Evolutionary conservation across 92 coral and sea anemone genomes (phyloP), one percentile per base, ranked within the genome.

Genomic region (Metridium senile): DNA sequence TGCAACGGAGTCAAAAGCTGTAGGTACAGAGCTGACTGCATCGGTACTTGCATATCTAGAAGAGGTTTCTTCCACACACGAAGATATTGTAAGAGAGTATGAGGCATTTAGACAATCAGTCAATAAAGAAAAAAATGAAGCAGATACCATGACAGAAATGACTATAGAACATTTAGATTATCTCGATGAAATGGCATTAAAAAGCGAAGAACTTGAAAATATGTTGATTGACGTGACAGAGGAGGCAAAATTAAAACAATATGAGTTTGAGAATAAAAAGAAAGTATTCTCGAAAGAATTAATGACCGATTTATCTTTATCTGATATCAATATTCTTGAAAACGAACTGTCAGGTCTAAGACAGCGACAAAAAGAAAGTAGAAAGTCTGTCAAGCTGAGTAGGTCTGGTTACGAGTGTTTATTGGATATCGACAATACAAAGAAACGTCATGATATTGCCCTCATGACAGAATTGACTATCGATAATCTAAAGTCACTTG

Each of bases 381-480:
- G 39, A 21, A 21, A 17, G 72, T 63, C 69, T 22, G 39, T 20
- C 47, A 68, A 29, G 47, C 72, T 34, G 85, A 82, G 76, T 72
- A 83, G 61, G 88, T 74, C 73, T 83, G 75, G 51, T 76, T 62
- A 53, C 20, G 69, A 63, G 31, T 63, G 69, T 21, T 63, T 63
- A 21, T n/a, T 63, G 21, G 69, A 63, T 28, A 84, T 78, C 43
- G 88, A 81, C 58, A 59, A 30, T 29, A 28, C 33, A 11, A 75
- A 53, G 61, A 70, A 53, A 43, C 57, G 66, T 35, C 76, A 58
- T 0, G 81, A 83, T 66, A 81, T 77, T 10, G 85, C 68, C 34
- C 82, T 77, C 7, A 90, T 90, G 84, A 92, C 93, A 23, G 93
- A 92, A n/a, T 80, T 92, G 27, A 82, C 97, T 2, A 75, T 83